Evolutionary conservation across 2,797 vertebrate species (phyloP).

Genomic region (Siniperca undulata): DNA sequence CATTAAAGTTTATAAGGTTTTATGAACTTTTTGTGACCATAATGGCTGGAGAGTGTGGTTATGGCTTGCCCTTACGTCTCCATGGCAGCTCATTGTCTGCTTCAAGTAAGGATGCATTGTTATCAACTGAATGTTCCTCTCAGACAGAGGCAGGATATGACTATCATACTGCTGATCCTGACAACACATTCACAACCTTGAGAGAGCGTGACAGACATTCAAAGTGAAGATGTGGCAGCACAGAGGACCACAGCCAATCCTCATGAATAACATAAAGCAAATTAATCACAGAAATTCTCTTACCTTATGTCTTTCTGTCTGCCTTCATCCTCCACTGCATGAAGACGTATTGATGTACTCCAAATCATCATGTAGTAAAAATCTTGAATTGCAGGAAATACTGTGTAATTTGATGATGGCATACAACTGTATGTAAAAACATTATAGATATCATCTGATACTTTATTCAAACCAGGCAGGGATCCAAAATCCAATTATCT

Average conservation of each 20-base stretch:
- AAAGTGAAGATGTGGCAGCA: slow-evolving; percentile 14
- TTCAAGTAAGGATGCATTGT: slow-evolving; percentile 14
- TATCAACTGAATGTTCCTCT: slow-evolving; percentile 14
- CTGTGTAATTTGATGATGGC: background rate
- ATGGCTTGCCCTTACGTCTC: background rate
- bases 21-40: background rate
- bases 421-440: background rate
- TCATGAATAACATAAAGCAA: background rate
- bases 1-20: background rate
- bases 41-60: background rate
- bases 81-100: slow-evolving; percentile 27
- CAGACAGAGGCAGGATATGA: slow-evolving; percentile 16
- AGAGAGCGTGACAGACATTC: slow-evolving; percentile 11
- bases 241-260: background rate
- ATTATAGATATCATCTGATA: background rate
- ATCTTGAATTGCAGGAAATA: background rate
- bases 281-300: background rate
- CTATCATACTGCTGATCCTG: slow-evolving; percentile 14
- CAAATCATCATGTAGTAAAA: background rate
- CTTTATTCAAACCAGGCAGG: background rate
- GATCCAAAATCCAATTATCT: background rate
- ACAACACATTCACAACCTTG: slow-evolving; percentile 13
- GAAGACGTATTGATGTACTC: background rate
- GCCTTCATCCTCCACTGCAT: background rate
- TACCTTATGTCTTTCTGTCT: background rate